These are phyloP conservation scores for Phocoena phocoena DNA, from an alignment of 2,113 vertebrate species.

Conservation along the genomic window DNA sequence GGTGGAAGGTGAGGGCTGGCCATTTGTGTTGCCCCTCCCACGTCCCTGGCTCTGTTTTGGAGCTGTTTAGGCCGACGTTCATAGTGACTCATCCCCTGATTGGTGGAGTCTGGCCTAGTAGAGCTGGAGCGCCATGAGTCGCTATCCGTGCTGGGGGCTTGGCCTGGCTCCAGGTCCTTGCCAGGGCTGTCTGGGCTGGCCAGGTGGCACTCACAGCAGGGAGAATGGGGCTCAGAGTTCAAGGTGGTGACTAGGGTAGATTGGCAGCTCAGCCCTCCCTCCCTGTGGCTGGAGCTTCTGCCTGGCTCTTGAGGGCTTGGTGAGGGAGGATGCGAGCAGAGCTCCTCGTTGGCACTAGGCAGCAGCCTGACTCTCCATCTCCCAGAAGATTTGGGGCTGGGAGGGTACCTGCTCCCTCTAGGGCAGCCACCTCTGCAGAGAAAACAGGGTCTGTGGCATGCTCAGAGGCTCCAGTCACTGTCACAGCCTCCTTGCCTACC, in stretches of 20 bases:
- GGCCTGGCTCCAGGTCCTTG: background rate
- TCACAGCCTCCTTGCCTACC: background rate
- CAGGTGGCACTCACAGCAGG: background rate
- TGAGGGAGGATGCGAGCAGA: background rate
- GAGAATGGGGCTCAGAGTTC: background rate
- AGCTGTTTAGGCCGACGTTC: background rate
- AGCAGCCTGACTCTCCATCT: background rate
- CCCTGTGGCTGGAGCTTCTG: background rate
- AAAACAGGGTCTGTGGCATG: background rate
- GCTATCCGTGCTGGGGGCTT: background rate
- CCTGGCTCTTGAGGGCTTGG: background rate
- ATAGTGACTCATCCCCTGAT: background rate
- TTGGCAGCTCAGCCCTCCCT: background rate
- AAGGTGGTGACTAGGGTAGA: background rate
- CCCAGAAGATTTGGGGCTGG: background rate
- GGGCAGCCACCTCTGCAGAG: background rate
- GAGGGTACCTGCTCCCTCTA: accelerated
- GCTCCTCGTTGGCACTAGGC: background rate
- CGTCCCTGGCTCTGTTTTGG: background rate
- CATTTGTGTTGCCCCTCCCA: background rate
- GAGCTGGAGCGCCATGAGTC: background rate
- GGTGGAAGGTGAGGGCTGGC: background rate
- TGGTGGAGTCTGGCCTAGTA: background rate
- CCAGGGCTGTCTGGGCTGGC: background rate
- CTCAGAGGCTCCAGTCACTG: background rate